Conservation (phyloP, 2,113 vertebrate genomes). For the Mus pahari region DNA sequence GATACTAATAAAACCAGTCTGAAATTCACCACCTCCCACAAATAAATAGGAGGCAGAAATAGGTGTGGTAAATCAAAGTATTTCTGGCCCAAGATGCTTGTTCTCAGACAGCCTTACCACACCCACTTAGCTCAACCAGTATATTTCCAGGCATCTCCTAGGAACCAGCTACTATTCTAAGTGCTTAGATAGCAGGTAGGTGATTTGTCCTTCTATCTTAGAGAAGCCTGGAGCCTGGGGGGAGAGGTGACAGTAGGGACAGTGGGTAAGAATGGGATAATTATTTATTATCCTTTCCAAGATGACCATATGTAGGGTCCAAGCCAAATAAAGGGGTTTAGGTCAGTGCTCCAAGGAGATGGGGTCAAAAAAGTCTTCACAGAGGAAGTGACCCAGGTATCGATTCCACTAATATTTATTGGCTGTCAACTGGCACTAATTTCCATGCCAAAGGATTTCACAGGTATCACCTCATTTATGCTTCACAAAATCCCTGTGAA, state of each 20-base stretch:
- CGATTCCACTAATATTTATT: slow-evolving; percentile 23
- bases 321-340: background rate
- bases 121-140: slow-evolving; percentile 21
- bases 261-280: background rate
- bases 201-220: background rate
- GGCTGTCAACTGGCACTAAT: slow-evolving; percentile 33
- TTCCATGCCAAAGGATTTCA: slow-evolving; percentile 63
- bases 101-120: slow-evolving; percentile 29
- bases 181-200: background rate
- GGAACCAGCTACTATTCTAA: background rate
- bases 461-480: slow-evolving; percentile 32
- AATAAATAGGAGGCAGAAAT: slow-evolving; percentile 37
- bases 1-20: no score
- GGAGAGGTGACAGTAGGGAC: background rate
- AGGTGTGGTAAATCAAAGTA: background rate
- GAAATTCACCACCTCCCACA: no score
- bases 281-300: background rate
- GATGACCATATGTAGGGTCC: background rate
- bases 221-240: background rate
- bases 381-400: slow-evolving; percentile 52
- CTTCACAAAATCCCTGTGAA: slow-evolving; percentile 30
- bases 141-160: background rate
- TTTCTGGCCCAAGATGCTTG: slow-evolving; percentile 19
- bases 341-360: background rate
- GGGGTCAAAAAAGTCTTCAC: slow-evolving; percentile 20